phyloP scores from a whole-genome alignment of 2,888 invertebrate genomes.

The Conus canariensis region DNA sequence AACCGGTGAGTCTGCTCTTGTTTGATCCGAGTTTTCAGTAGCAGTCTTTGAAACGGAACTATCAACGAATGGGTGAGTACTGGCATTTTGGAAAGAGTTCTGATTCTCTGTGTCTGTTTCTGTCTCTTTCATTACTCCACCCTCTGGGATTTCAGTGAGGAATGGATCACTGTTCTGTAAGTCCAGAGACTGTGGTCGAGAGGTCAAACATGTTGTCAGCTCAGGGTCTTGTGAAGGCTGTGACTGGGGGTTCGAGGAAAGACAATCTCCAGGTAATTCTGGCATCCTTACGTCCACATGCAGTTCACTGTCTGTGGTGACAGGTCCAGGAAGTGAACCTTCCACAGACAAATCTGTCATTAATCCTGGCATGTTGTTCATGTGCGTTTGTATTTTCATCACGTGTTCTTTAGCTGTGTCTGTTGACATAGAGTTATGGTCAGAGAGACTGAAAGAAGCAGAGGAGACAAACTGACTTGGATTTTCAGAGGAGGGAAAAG shows the following conservation, averaged over 20 bases:
- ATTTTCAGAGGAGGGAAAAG: background rate
- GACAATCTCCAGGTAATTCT: too few species aligned
- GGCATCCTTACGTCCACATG: too few species aligned
- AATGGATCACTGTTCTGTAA: background rate
- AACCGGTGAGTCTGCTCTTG: background rate
- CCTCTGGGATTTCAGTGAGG: background rate
- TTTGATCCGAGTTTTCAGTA: background rate
- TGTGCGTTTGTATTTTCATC: background rate
- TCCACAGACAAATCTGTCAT: background rate
- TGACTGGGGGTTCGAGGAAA: too few species aligned
- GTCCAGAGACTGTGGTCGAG: background rate
- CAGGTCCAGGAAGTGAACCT: too few species aligned
- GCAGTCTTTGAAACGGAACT: background rate
- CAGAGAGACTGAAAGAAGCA: conserved; percentile 1
- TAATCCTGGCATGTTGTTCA: background rate
- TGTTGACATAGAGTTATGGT: background rate
- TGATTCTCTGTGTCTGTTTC: background rate
- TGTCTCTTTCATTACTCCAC: background rate
- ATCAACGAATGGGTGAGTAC: too few species aligned
- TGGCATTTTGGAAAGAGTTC: too few species aligned
- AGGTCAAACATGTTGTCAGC: too few species aligned
- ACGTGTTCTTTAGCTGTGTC: background rate
- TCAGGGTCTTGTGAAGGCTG: too few species aligned
- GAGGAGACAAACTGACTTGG: background rate
- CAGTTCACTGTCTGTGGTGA: background rate